Evolutionary conservation across 2,888 invertebrate genomes (phyloP).

Genomic region (Lomographa bimaculata): DNA sequence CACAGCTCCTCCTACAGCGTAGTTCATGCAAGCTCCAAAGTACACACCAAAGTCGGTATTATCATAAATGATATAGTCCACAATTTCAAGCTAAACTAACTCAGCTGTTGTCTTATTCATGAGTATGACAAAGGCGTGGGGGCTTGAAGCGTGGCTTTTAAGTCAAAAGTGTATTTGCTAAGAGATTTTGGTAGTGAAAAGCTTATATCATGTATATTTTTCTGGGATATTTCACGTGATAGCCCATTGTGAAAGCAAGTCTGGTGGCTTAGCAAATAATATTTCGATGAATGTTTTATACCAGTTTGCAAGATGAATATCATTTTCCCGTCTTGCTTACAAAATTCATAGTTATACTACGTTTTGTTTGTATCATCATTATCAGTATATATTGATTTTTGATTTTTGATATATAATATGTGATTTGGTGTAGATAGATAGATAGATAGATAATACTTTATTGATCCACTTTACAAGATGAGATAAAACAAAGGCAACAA

Average conservation of each 20-base stretch:
- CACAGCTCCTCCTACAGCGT: neutral
- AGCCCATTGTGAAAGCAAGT: neutral
- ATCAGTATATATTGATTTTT: too few relatives aligned
- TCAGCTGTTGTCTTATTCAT: slow-evolving; percentile 46
- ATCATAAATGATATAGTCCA: slow-evolving; percentile 40
- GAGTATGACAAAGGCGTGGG: slow-evolving; percentile 40
- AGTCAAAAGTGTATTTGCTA: slow-evolving; percentile 14
- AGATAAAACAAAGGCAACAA: too few relatives aligned
- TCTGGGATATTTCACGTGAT: neutral
- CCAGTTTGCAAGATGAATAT: too few relatives aligned
- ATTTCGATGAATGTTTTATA: too few relatives aligned
- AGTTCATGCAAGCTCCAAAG: slow-evolving; percentile 12
- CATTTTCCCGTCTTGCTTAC: too few relatives aligned
- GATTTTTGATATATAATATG: too few relatives aligned
- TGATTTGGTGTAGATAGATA: too few relatives aligned
- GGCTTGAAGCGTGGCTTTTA: slow-evolving; percentile 13
- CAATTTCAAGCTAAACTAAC: slow-evolving; percentile 40
- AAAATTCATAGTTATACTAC: too few relatives aligned
- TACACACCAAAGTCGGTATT: slow-evolving; percentile 19
- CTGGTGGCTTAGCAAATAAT: too few relatives aligned
- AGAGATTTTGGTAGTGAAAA: slow-evolving; percentile 6
- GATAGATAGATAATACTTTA: too few relatives aligned
- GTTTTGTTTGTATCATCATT: too few relatives aligned
- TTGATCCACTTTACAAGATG: too few relatives aligned
- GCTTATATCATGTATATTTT: slow-evolving; percentile 5